A percentile compares a stretch with the other conserved stretches of the same genome.
These are phyloP conservation scores for Trididemnum miniatum DNA, from an alignment of 23 tunicate species.

Conservation along the genomic window DNA sequence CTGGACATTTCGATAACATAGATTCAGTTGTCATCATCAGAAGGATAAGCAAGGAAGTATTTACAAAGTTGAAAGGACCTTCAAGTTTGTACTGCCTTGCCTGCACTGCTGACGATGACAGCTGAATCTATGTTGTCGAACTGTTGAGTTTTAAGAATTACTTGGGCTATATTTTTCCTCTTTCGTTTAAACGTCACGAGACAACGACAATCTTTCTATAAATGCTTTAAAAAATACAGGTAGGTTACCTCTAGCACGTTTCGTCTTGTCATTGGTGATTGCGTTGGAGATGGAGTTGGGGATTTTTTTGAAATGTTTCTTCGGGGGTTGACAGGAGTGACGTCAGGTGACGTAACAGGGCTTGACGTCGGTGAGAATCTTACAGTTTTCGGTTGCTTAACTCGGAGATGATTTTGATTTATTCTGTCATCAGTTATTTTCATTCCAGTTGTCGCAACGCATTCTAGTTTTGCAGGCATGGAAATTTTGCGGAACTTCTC, in stretches of 20 bases:
- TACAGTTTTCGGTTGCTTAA: not conserved
- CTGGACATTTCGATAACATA: too few species aligned
- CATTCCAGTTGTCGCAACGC: not conserved
- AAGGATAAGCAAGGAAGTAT: too few species aligned
- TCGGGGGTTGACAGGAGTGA: not conserved
- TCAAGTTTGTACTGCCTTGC: too few species aligned
- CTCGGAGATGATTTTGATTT: not conserved
- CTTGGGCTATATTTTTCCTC: too few species aligned
- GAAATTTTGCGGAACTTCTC: not conserved
- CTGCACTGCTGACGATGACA: too few species aligned
- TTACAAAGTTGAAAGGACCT: too few species aligned
- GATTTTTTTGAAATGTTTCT: not conserved
- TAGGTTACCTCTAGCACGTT: not conserved
- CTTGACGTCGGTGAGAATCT: slow-evolving; percentile 2
- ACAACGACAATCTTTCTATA: too few species aligned
- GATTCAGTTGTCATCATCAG: too few species aligned
- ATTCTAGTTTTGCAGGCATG: not conserved
- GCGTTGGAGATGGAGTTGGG: not conserved
- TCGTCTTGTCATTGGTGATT: not conserved
- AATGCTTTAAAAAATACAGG: too few species aligned
- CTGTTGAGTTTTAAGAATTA: too few species aligned
- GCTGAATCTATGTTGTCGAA: too few species aligned
- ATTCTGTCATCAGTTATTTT: not conserved
- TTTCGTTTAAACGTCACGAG: too few species aligned
- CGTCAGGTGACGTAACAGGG: not conserved